These are phyloP conservation scores for Teleopsis dalmanni DNA, from an alignment of 1,140 invertebrate genomes.

Conservation along the genomic window DNA sequence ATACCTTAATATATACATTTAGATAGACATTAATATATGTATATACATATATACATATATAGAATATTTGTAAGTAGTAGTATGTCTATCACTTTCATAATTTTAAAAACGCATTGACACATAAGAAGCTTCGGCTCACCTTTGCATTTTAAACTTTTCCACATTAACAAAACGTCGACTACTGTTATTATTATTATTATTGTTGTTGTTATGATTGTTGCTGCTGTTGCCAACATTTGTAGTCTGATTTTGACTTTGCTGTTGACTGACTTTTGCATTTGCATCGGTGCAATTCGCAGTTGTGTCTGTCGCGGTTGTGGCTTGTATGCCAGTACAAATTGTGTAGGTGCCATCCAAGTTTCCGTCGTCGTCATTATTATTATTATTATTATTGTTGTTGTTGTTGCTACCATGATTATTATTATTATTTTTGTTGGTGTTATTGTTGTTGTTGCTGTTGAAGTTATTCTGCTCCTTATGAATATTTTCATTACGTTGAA, in stretches of 20 bases:
- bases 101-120: too few relatives aligned
- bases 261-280: not conserved
- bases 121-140: too few relatives aligned
- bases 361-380: not conserved
- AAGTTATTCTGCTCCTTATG: slow-evolving; percentile 7
- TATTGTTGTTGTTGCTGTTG: slow-evolving; percentile 10
- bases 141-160: slow-evolving; percentile 14
- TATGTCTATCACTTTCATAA: too few relatives aligned
- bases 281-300: not conserved
- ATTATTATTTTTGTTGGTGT: slow-evolving; percentile 4
- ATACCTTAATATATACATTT: too few relatives aligned
- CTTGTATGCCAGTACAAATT: slow-evolving; percentile 2
- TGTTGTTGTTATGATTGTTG: slow-evolving; percentile 2
- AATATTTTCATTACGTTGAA: slow-evolving; percentile 5
- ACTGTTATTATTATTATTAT: slow-evolving; percentile 2
- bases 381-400: not conserved
- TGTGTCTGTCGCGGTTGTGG: slow-evolving; percentile 1
- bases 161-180: slow-evolving; percentile 14
- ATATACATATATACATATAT: too few relatives aligned
- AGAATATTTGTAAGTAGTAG: too few relatives aligned
- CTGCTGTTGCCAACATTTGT: not conserved
- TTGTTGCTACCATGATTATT: not conserved
- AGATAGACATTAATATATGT: too few relatives aligned
- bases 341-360: slow-evolving; percentile 14
- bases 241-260: too few relatives aligned